Conservation (phyloP, 2,888 invertebrate species). For the Halocaridina rubra region DNA sequence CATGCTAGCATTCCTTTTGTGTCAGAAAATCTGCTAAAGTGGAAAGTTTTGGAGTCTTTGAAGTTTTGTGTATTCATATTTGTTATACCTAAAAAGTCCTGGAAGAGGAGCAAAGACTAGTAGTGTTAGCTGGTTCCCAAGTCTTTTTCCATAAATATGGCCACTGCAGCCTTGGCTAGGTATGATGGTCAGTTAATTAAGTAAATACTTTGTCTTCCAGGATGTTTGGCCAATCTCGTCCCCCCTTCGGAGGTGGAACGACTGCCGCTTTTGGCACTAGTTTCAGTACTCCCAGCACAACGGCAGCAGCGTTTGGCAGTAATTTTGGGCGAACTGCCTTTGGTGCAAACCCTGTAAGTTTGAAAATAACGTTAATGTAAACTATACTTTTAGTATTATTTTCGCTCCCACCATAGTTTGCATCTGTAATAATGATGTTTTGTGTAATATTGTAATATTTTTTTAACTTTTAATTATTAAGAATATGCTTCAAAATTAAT, state of each 20-base stretch:
- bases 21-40: background rate
- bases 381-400: background rate
- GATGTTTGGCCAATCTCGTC: slow-evolving; percentile 41
- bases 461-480: too few species aligned
- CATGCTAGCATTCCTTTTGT: too few species aligned
- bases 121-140: too few species aligned
- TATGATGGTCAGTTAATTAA: background rate
- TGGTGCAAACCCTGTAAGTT: slow-evolving; percentile 58
- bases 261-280: slow-evolving; percentile 40
- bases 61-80: background rate
- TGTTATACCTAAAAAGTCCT: background rate
- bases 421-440: background rate
- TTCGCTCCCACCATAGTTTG: background rate
- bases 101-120: too few species aligned
- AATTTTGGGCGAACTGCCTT: slow-evolving; percentile 53
- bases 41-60: background rate
- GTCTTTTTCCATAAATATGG: too few species aligned
- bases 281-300: slow-evolving; percentile 51
- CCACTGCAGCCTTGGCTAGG: too few species aligned
- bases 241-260: slow-evolving; percentile 48
- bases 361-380: background rate
- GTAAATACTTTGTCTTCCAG: background rate
- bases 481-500: too few species aligned
- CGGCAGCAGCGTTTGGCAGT: slow-evolving; percentile 51
- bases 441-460: too few species aligned